A percentile compares a stretch with the other conserved stretches of the same genome.
phyloP scores from a whole-genome alignment of 2,113 vertebrate genomes.

The Caloenas nicobarica region DNA sequence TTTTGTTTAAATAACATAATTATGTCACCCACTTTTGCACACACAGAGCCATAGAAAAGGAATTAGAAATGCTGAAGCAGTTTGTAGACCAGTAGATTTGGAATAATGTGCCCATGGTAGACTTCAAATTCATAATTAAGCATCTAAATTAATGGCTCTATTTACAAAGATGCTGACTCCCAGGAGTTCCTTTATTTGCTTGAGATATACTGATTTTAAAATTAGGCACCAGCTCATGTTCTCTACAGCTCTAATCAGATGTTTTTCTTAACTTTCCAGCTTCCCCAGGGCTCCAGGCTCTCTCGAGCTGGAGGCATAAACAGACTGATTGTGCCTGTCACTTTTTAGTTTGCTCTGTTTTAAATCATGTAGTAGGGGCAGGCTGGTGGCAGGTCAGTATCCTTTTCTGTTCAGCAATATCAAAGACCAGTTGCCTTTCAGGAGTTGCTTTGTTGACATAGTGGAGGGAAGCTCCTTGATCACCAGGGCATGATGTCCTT shows the following conservation, averaged over 20 bases:
- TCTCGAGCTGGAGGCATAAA: not conserved
- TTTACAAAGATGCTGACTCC: not conserved
- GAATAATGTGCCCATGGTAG: not conserved
- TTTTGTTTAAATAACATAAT: not conserved
- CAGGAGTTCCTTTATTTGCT: not conserved
- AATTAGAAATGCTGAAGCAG: not conserved
- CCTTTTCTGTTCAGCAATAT: not conserved
- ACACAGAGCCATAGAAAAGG: not conserved
- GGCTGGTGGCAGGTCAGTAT: not conserved
- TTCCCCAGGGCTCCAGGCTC: not conserved
- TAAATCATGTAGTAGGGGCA: not conserved
- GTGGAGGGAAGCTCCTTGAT: not conserved
- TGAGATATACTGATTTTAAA: not conserved
- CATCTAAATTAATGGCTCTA: not conserved
- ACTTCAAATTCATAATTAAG: constrained; percentile 1
- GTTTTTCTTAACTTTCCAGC: not conserved
- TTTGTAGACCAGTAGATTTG: not conserved
- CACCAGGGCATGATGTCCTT: not conserved
- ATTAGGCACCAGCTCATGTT: not conserved
- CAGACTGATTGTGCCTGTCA: not conserved
- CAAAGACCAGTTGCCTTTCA: not conserved
- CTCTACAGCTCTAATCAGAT: not conserved
- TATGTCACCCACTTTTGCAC: not conserved
- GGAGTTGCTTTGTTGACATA: not conserved
- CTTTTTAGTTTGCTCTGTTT: not conserved